Conservation (phyloP, 2,113 vertebrate genomes). For the Nannobrachium achirus region DNA sequence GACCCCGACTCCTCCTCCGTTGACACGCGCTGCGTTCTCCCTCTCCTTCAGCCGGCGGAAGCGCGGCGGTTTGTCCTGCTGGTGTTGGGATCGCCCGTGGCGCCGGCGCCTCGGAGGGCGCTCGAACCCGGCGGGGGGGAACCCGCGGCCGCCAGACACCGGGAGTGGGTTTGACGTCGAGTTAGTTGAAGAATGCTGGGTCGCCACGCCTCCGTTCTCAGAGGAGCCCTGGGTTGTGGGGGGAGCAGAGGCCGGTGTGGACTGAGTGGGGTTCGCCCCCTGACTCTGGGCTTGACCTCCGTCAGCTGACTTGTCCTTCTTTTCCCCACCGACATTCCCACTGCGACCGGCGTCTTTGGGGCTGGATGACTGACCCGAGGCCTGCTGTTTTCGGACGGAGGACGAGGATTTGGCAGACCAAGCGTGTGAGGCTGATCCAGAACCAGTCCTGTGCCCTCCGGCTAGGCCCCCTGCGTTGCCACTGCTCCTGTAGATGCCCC, state of each 20-base stretch:
- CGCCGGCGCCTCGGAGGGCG: slow-evolving; percentile 84
- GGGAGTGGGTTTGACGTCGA: slow-evolving; percentile 56
- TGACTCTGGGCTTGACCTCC: slow-evolving; percentile 67
- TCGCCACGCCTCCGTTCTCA: slow-evolving; percentile 68
- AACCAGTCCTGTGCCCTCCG: slow-evolving; percentile 67
- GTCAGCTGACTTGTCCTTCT: slow-evolving; percentile 78
- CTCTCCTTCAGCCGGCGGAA: slow-evolving; percentile 91
- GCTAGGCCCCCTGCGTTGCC: slow-evolving; percentile 66
- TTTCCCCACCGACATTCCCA: slow-evolving; percentile 56
- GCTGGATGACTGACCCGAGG: slow-evolving; percentile 47
- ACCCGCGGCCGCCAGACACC: slow-evolving; percentile 54
- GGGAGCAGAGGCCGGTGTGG: slow-evolving; percentile 33
- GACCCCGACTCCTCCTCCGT: slow-evolving; percentile 74
- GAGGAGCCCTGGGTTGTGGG: slow-evolving; percentile 46
- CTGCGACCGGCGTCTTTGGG: slow-evolving; percentile 72
- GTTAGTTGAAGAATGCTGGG: slow-evolving; percentile 57
- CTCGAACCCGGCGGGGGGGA: slow-evolving; percentile 77
- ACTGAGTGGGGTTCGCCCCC: slow-evolving; percentile 58
- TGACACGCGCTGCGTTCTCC: slow-evolving; percentile 86
- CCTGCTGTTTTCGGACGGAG: slow-evolving; percentile 75
- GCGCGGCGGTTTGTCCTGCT: slow-evolving; percentile 91
- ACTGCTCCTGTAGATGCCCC: slow-evolving; percentile 69
- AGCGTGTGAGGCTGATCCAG: slow-evolving; percentile 71
- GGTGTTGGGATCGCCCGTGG: slow-evolving; percentile 87
- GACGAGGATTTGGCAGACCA: slow-evolving; percentile 66